Evolutionary conservation across 2,797 vertebrate species (phyloP), one percentile per base, ranked within the genome.

Genomic region (Coccyzus lansbergi): DNA sequence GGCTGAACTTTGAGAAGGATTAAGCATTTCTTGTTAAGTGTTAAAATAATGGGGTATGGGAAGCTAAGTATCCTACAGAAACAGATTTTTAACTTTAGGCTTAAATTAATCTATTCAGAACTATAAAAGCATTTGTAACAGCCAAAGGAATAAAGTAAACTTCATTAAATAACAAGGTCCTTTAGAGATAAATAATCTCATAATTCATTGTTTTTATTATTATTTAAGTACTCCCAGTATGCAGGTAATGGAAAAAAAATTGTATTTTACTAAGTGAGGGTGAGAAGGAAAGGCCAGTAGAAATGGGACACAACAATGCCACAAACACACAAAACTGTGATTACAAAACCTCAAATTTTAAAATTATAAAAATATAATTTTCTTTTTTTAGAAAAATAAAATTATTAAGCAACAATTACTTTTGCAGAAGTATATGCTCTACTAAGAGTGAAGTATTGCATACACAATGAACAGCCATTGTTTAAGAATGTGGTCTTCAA

Each of bases 401-500:
- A 58, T 31, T 33, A 24, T 60, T 76, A 88, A 44, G 55, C 86
- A 93, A 83, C 13, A 83, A 70, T 48, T 6, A 77, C 21, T 92
- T 91, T 55, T 70, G 63, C 36, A 79, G 63, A 93, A 70, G 11
- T 55, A 40, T 53, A 67, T 12, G 40, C 65, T 25, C 58, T 84
- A 48, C 51, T 44, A 86, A 78, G 26, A 69, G 25, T 20, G 34
- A 81, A 40, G 24, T 36, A 81, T 4, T 85, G 77, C 65, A 82
- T 56, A 33, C 49, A 40, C 22, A 79, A 65, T 9, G 28, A 93
- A 79, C 83, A 89, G 34, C 18, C 14, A 0, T 24, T 77, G 67
- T 42, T 94, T 89, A 89, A 88, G 65, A 78, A 92, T 7, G 26
- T 44, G 58, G 29, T 65, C 56, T 93, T 87, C 90, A 88, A 94